Base-by-base conservation (phyloP, 35 echinoderm and acorn worm species). In the Chiridota heheva region DNA sequence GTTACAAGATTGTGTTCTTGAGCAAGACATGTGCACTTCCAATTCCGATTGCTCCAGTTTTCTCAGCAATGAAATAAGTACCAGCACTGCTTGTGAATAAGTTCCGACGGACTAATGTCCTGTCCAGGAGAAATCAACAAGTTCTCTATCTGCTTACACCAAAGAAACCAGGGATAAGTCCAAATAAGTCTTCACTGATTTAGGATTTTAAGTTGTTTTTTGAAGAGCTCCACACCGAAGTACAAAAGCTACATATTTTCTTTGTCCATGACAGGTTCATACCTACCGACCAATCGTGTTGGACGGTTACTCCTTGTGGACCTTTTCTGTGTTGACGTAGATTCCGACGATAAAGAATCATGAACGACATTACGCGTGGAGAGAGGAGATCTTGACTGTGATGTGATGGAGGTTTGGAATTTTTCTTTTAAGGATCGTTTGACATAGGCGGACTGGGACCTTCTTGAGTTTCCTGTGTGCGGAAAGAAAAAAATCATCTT, bases 211-310 rank as follows among this genome's bases (percentile, higher is more conserved):
- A n/a, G n/a, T n/a, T n/a, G n/a, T n/a, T n/a, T n/a, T n/a, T 30
- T 65, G 61, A 35, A 35, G 30, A 65, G 32, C 39, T 65, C 15
- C 61, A 65, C 4, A 65, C 7, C 12, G 16, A 60, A 31, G 33
- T 17, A 60, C 33, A 5, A 63, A 16, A 60, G 37, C 69, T 41
- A 87, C 45, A 69, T 49, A 41, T 87, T 87, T 42, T 87, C 85
- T 44, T 87, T 87, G 36, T 87, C 85, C 30, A 80, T 17, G 26
- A 87, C 69, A 1, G 85, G 85, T 42, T 87, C 75, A 48, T 87
- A 87, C 40, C 76, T 87, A 2, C 85, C 85, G 2, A 86, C 84
- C 2, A 64, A 36, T 28, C 72, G 56, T 35, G 72, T 74, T 32
- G 85, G 62, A 26, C 33, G 39, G 10, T 46, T 18, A 2, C 56